phyloP scores from a whole-genome alignment of 2,888 invertebrate genomes.

The Gordius sp. region DNA sequence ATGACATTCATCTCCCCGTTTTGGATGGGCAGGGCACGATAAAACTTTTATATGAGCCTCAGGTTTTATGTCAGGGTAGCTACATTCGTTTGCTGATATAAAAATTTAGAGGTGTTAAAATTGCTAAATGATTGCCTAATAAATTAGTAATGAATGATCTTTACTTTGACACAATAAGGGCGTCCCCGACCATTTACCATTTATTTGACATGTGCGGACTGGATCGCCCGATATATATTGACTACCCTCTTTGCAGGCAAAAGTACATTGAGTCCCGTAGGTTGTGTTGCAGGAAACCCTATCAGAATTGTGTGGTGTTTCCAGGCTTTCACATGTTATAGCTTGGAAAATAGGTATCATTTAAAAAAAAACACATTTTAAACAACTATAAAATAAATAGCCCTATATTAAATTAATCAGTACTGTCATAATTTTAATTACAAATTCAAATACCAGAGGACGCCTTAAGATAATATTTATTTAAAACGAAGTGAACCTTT shows the following conservation, averaged over 20 bases:
- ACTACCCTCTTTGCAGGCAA: neutral
- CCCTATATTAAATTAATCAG: too few species aligned
- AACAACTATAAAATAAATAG: too few species aligned
- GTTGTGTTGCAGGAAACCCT: neutral
- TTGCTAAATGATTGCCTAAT: neutral
- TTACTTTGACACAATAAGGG: conserved; percentile 3
- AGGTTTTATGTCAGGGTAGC: neutral
- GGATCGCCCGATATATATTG: neutral
- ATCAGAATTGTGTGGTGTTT: neutral
- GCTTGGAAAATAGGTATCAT: too few species aligned
- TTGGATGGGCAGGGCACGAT: neutral
- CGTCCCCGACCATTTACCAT: neutral
- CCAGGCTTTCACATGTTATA: neutral
- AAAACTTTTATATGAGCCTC: neutral
- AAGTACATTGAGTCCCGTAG: neutral
- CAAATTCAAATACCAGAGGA: too few species aligned
- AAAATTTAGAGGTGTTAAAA: neutral
- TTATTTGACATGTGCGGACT: neutral
- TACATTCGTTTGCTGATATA: neutral
- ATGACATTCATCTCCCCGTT: neutral
- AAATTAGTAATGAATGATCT: too few species aligned
- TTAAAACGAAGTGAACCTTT: too few species aligned
- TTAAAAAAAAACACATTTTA: too few species aligned
- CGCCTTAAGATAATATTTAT: too few species aligned
- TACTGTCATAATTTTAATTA: too few species aligned